Conservation (phyloP, 1,140 invertebrate genomes). For the Caenorhabditis inopinata region DNA sequence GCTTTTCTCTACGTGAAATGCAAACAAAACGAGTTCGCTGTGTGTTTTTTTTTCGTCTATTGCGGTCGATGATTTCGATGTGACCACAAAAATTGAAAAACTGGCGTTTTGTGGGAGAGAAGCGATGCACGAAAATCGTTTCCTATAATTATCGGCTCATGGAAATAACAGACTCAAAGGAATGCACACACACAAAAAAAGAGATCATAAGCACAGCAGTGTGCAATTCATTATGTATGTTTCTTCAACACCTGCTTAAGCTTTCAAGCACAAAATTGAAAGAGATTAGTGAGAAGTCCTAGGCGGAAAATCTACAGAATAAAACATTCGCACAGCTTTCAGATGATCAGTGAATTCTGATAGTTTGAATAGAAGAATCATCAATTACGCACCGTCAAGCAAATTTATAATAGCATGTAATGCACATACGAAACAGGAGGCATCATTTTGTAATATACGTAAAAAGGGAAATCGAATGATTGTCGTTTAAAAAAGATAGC, state of each 20-base stretch:
- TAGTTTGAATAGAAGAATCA: no score
- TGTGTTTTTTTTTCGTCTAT: slow-evolving; percentile 18
- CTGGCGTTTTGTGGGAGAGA: not conserved
- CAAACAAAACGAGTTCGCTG: slow-evolving; percentile 25
- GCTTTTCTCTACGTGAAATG: slow-evolving; percentile 15
- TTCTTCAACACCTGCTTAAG: not conserved
- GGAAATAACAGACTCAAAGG: no score
- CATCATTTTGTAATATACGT: no score
- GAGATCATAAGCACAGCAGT: not conserved
- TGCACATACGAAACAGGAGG: no score
- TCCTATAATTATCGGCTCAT: not conserved
- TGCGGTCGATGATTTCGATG: not conserved
- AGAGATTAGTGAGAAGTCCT: no score
- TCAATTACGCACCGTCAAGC: no score
- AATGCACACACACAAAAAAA: not conserved
- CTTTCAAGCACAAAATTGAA: not conserved
- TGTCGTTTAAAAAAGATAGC: no score
- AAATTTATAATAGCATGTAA: no score
- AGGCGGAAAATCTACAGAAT: no score
- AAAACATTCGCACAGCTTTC: no score
- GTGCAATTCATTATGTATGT: not conserved
- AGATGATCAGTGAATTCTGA: no score
- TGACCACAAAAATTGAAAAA: not conserved
- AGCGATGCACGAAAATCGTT: not conserved
- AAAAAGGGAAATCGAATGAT: no score